Percentiles rank a stretch among this genome's conserved stretches.
phyloP scores from a whole-genome alignment of 2,888 invertebrate species.

The Fissipunctia ypsillon region DNA sequence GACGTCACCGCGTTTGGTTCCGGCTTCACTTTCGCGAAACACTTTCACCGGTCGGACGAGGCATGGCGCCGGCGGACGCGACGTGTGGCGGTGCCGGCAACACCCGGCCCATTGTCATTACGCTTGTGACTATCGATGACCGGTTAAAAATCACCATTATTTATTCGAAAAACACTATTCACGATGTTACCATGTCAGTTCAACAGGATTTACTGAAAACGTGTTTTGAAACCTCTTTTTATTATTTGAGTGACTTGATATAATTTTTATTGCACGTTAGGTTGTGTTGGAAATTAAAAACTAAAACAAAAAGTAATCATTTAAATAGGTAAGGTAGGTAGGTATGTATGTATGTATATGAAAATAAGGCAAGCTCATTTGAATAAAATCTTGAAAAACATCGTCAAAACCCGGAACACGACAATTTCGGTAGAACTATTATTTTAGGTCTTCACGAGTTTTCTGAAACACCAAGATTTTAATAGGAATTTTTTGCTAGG shows the following conservation, averaged over 20 bases:
- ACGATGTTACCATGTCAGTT: constrained; percentile 44
- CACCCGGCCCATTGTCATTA: constrained; percentile 76
- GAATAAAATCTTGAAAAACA: constrained; percentile 29
- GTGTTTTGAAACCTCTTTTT: constrained; percentile 20
- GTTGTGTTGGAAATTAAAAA: constrained; percentile 4
- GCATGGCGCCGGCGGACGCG: constrained; percentile 74
- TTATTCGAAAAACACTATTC: constrained; percentile 71
- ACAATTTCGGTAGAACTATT: constrained; percentile 8
- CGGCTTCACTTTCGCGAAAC: constrained; percentile 90
- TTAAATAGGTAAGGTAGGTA: neutral
- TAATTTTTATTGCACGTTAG: constrained; percentile 3
- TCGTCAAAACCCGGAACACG: constrained; percentile 28
- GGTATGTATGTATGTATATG: neutral
- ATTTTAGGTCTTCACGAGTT: constrained; percentile 19
- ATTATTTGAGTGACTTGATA: constrained; percentile 14
- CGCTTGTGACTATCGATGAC: constrained; percentile 72
- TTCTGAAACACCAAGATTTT: constrained; percentile 15
- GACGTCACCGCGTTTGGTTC: constrained; percentile 87
- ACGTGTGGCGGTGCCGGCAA: constrained; percentile 65
- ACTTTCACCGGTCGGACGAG: constrained; percentile 85
- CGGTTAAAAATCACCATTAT: constrained; percentile 75
- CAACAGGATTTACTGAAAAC: constrained; percentile 22
- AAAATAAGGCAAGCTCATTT: constrained; percentile 38
- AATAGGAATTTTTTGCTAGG: neutral
- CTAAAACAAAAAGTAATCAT: constrained; percentile 12